Base-by-base conservation (phyloP, 2,888 invertebrate species). In the Aethes cnicana region DNA sequence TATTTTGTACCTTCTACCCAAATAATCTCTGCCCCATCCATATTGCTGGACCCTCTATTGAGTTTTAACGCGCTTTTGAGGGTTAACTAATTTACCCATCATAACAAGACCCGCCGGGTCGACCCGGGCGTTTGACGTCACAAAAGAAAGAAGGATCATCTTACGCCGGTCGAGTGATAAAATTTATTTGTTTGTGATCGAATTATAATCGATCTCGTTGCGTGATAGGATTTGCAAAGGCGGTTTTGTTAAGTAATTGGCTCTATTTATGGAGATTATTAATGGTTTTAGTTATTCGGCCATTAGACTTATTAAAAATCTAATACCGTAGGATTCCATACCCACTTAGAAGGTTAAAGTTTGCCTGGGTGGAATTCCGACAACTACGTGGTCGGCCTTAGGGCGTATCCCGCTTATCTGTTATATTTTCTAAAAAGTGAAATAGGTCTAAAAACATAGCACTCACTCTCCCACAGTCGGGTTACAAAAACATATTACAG, bases 41-140 rank as follows among this genome's bases (percentile, higher is more conserved):
- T 70, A 65, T 63, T 71, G 66, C 75, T 72, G 67, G 66, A 68
- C 69, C 70, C 71, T 77, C 78, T 77, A 83, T 84, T 79, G 80
- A 79, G 80, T 76, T 84, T 84, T 85, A 86, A 84, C 80, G 77
- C 78, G 71, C 76, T 73, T 84, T 84, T 81, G 84, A 84, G 84
- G 84, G 84, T 78, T 79, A 76, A 75, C 59, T 77, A 82, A 81
- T 72, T 71, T 70, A 77, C 57, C 84, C 74, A 79, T 2, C 62
- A 6, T 72, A 72, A 58, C 50, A 23, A 53, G 82, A 72, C 47
- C 77, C 52, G 9, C 56, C 20, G 47, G 26, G 20, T 28, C 47
- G 23, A 35, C 42, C 33, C 39, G 35, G 20, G 42, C 55, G 54
- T 66, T 67, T 64, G 47, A 64, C 28, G 43, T 47, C 65, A 69